Evolutionary conservation across 2,113 vertebrate genomes (phyloP).

Genomic region (Grammomys surdaster): DNA sequence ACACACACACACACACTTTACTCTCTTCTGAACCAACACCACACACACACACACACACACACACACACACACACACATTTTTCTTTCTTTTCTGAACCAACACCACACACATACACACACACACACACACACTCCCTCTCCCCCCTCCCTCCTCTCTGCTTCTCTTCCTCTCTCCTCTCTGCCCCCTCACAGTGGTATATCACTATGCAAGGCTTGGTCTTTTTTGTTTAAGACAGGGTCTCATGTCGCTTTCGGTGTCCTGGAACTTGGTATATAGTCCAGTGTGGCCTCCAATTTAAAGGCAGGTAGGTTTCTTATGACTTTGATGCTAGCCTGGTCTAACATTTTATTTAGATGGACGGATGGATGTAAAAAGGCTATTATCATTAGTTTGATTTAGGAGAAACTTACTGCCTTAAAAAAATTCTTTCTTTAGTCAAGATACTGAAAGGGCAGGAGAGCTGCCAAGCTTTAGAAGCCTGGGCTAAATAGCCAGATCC

Average conservation of each 20-base stretch:
- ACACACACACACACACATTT: neutral
- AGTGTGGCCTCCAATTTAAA: neutral
- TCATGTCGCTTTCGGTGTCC: neutral
- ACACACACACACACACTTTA: neutral
- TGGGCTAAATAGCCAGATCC: neutral
- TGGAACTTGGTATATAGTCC: neutral
- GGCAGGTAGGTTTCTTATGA: neutral
- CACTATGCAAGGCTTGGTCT: neutral
- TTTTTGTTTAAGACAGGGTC: neutral
- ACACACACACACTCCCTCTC: neutral
- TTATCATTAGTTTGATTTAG: neutral
- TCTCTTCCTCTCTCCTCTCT: no score
- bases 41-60: neutral
- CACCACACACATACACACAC: neutral
- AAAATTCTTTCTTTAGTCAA: neutral
- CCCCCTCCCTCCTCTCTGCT: no score
- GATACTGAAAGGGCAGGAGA: neutral
- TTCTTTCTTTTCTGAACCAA: neutral
- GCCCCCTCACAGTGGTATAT: neutral
- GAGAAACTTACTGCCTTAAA: neutral
- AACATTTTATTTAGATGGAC: no score
- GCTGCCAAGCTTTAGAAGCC: neutral
- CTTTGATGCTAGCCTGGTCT: neutral
- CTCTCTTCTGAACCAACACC: no score
- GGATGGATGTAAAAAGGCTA: neutral